These are phyloP conservation scores for Pseudomyrmex cubaensis DNA, from an alignment of 1,140 invertebrate genomes.

Conservation along the genomic window DNA sequence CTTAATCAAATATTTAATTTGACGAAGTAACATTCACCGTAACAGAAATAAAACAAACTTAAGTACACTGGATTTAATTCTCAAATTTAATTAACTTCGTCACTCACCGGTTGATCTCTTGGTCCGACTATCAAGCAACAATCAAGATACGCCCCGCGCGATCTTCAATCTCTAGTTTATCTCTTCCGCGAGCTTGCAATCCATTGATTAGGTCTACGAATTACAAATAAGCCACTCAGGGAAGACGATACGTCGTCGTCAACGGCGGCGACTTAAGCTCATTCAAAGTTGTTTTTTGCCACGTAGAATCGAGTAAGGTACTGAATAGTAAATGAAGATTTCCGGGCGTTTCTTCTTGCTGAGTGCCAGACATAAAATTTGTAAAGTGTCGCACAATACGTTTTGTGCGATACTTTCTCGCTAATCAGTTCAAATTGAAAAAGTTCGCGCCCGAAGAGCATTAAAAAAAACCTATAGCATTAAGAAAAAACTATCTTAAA, in stretches of 20 bases:
- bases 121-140: conserved; percentile 33
- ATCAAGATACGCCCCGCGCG: conserved; percentile 28
- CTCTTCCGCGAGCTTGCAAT: conserved; percentile 16
- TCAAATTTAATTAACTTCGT: conserved; percentile 35
- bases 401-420: background rate
- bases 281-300: conserved; percentile 46
- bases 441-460: background rate
- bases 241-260: conserved; percentile 64
- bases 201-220: conserved; percentile 59
- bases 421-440: conserved; percentile 18
- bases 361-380: background rate
- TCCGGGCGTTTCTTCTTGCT: conserved; percentile 8
- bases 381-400: background rate
- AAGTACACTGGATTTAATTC: conserved; percentile 4
- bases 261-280: conserved; percentile 38
- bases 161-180: conserved; percentile 2
- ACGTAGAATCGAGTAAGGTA: conserved; percentile 25
- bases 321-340: conserved; percentile 46
- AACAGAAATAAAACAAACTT: background rate
- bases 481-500: no score
- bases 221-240: conserved; percentile 70
- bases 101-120: conserved; percentile 42
- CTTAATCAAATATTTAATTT: conserved; percentile 15
- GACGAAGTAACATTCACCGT: background rate
- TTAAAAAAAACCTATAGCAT: no score